A percentile compares a stretch with the other conserved stretches of the same genome.
These are phyloP conservation scores for Emydocephalus ijimae DNA, from an alignment of 2,113 vertebrate species.

Conservation along the genomic window DNA sequence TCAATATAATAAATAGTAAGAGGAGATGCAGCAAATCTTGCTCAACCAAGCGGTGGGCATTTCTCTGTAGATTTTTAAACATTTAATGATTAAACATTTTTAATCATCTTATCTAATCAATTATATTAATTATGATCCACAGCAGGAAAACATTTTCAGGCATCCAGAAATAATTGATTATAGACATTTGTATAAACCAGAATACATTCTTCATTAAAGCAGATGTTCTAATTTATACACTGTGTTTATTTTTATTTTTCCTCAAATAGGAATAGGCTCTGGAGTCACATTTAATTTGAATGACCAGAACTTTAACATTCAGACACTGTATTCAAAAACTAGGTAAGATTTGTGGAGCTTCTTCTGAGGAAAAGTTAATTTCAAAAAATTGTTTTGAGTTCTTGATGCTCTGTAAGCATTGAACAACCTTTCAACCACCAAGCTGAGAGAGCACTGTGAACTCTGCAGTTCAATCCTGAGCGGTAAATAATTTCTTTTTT, in stretches of 20 bases:
- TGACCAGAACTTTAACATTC: constrained; percentile 78
- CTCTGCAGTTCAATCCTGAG: not conserved
- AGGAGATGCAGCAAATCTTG: not conserved
- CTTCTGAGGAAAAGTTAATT: not conserved
- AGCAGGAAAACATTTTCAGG: not conserved
- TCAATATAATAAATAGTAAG: not conserved
- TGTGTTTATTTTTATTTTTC: not conserved
- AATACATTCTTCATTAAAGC: not conserved
- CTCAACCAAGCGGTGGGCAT: not conserved
- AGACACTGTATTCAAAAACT: constrained; percentile 78
- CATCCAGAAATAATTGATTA: not conserved
- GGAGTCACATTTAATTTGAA: constrained; percentile 79
- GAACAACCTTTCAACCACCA: not conserved
- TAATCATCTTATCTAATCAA: not conserved
- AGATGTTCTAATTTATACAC: not conserved
- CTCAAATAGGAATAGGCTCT: constrained; percentile 78
- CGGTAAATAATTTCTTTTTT: not conserved
- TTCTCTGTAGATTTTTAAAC: not conserved
- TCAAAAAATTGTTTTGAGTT: not conserved
- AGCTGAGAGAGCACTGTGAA: not conserved
- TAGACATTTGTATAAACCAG: not conserved
- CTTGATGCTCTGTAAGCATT: not conserved
- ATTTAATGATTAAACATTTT: not conserved
- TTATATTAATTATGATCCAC: not conserved
- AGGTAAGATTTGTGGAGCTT: constrained; percentile 65